phyloP scores from a whole-genome alignment of 2,797 vertebrate genomes.

The Muscicapa striata region DNA sequence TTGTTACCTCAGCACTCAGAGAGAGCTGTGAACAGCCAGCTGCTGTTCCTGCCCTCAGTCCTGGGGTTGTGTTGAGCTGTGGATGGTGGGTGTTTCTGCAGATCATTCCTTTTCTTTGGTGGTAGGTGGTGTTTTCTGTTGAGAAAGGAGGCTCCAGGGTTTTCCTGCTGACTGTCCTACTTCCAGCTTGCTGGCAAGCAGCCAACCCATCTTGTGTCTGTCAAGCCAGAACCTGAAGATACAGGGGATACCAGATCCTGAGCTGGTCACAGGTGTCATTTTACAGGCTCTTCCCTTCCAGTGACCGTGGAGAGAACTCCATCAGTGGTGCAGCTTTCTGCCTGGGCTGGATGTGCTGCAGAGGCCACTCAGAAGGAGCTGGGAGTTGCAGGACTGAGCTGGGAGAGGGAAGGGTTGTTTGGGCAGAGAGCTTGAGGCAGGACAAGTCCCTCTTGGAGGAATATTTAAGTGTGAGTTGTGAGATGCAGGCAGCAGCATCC shows the following conservation, averaged over 20 bases:
- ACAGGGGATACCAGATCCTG: background rate
- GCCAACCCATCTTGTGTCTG: background rate
- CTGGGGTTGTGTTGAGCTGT: background rate
- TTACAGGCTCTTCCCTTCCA: background rate
- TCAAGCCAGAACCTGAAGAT: background rate
- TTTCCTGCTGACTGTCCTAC: background rate
- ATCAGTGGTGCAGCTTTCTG: background rate
- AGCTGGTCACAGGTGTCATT: background rate
- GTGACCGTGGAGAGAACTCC: background rate
- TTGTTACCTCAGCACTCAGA: background rate
- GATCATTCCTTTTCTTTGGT: background rate
- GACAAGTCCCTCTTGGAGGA: background rate
- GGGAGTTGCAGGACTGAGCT: background rate
- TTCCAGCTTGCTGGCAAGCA: conserved; percentile 11
- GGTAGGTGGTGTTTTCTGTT: background rate
- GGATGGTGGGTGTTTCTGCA: background rate
- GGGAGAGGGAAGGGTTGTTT: background rate
- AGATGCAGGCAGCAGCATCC: background rate
- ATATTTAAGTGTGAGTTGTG: background rate
- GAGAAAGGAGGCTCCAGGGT: background rate
- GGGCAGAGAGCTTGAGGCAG: background rate
- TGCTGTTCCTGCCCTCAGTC: background rate
- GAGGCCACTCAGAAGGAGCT: background rate
- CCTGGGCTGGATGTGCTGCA: background rate
- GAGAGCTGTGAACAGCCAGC: background rate